phyloP scores from a whole-genome alignment of 2,113 vertebrate genomes.

The Ophiodon elongatus region DNA sequence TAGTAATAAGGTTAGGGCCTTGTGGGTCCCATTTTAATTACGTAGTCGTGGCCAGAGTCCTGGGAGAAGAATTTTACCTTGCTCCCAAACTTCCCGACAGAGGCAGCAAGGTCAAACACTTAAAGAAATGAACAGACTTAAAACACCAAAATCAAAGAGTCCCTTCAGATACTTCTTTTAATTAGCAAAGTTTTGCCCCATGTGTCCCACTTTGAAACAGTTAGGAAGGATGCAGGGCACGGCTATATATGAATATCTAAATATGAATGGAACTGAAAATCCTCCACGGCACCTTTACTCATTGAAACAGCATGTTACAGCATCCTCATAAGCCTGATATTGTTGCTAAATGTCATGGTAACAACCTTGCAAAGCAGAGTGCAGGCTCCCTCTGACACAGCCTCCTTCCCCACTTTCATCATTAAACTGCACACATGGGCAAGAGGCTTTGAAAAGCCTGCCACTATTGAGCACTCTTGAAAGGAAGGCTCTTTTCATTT shows the following conservation, averaged over 20 bases:
- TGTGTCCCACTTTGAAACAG: slow-evolving; percentile 31
- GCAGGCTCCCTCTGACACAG: slow-evolving; percentile 51
- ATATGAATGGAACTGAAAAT: slow-evolving; percentile 29
- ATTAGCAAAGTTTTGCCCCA: slow-evolving; percentile 53
- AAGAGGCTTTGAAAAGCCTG: slow-evolving; percentile 64
- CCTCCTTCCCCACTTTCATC: slow-evolving; percentile 70
- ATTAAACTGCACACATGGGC: slow-evolving; percentile 69
- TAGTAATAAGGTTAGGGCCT: slow-evolving; percentile 67
- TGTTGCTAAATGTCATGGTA: slow-evolving; percentile 64
- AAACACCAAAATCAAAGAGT: slow-evolving; percentile 53
- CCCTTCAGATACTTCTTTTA: slow-evolving; percentile 55
- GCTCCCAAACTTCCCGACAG: slow-evolving; percentile 43
- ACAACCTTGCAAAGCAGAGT: slow-evolving; percentile 60
- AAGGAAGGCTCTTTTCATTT: slow-evolving; percentile 74
- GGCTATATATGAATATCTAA: slow-evolving; percentile 26
- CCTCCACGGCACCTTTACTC: slow-evolving; percentile 23
- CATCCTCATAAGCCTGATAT: slow-evolving; percentile 40
- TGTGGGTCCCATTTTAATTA: slow-evolving; percentile 74
- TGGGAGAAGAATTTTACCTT: slow-evolving; percentile 44
- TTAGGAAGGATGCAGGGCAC: slow-evolving; percentile 12
- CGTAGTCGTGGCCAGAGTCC: slow-evolving; percentile 61
- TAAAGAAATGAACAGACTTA: slow-evolving; percentile 51
- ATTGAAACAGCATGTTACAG: slow-evolving; percentile 29
- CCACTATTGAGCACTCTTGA: slow-evolving; percentile 63
- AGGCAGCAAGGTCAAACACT: slow-evolving; percentile 69